Evolutionary conservation across 2,797 vertebrate species (phyloP), one percentile per base, ranked within the genome.

Genomic region (Poecilia velifera): DNA sequence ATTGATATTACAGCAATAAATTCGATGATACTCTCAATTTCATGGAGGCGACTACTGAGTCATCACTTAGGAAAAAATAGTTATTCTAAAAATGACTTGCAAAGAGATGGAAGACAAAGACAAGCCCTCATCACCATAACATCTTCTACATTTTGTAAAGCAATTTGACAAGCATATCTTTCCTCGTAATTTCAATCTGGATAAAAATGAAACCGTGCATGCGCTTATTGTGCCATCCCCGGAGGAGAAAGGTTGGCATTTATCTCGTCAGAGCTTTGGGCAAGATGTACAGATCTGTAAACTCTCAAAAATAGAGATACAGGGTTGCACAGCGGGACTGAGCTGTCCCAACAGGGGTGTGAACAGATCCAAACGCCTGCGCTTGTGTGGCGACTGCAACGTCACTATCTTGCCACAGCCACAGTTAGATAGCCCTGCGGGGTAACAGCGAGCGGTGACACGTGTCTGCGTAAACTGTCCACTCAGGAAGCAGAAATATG

Each of bases 341-440:
- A 90, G 86, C 84, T 86, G 76, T 82, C 92, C 86, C 93, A 64
- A 84, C 86, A 82, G 92, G 94, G 85, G 91, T 91, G 93, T 85
- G 89, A 93, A 91, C 78, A 80, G 46, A 92, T 76, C 86, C 85
- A 87, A 88, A 84, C 82, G 84, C 70, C 79, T 81, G 82, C 4
- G 75, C 83, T 81, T 74, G 82, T 86, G 80, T 31, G 71, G 79
- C 51, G 83, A 72, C 82, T 72, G 76, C 85, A 71, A 89, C 87
- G 84, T 94, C 92, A 90, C 88, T 39, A 70, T 85, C 84, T 89
- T 83, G 87, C 87, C 81, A 70, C 86, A 43, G 86, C 79, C 87
- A 20, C 64, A 77, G 85, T 87, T 82, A 84, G 90, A 90, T 73
- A 78, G 76, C 68, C 86, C 90, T 74, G 83, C 77, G 31, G 91